These are phyloP conservation scores for Blastomussa wellsi DNA, from an alignment of 92 coral and sea anemone species.

Conservation along the genomic window DNA sequence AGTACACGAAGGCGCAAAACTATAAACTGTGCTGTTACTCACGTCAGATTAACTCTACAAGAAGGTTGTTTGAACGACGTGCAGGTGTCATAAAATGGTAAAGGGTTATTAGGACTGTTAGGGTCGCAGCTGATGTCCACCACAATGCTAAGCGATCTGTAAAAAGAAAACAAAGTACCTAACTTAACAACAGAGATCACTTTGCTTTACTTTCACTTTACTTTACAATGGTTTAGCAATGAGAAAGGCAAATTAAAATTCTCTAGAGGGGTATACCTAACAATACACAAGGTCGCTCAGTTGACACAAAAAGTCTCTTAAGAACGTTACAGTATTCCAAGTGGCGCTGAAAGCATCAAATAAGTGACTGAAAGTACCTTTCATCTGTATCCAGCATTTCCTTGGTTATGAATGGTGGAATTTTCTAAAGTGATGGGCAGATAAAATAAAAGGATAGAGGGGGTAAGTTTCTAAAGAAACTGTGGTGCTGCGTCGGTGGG, in stretches of 20 bases:
- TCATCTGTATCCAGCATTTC: conserved; percentile 69
- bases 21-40: no score
- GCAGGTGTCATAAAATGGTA: conserved; percentile 66
- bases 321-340: background rate
- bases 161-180: background rate
- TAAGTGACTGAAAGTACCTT: conserved; percentile 45
- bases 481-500: no score
- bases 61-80: conserved; percentile 77
- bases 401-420: conserved; percentile 78
- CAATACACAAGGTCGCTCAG: no score
- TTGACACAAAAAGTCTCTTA: background rate
- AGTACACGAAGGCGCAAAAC: no score
- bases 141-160: conserved; percentile 68
- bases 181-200: no score
- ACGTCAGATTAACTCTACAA: conserved; percentile 53
- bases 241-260: no score
- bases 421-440: conserved; percentile 52
- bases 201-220: no score
- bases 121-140: conserved; percentile 90
- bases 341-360: background rate
- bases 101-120: conserved; percentile 74
- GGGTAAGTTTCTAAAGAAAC: no score
- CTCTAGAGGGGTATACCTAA: no score
- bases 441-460: background rate
- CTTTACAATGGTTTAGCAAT: no score